Percentiles rank a stretch among this genome's conserved stretches.
Conservation (phyloP, 1,140 invertebrate genomes). For the Eriosoma lanigerum region DNA sequence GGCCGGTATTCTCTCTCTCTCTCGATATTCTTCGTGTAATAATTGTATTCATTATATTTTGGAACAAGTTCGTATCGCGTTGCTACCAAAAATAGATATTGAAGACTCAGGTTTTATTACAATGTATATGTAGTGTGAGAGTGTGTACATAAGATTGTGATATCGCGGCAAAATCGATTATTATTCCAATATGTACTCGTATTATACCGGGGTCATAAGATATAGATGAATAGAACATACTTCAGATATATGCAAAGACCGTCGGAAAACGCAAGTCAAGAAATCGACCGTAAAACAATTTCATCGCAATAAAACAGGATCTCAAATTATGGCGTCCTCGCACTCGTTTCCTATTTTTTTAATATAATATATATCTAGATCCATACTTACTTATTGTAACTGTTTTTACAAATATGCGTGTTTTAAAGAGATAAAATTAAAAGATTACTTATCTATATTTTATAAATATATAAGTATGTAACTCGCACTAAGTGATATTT, state of each 20-base stretch:
- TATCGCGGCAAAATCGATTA: slow-evolving; percentile 12
- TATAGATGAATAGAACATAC: too few relatives aligned
- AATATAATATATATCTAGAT: too few relatives aligned
- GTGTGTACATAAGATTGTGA: neutral
- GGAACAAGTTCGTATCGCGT: neutral
- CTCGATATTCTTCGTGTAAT: neutral
- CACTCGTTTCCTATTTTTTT: neutral
- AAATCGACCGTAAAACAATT: neutral
- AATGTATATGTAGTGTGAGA: neutral
- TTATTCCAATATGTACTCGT: neutral
- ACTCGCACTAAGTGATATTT: too few relatives aligned
- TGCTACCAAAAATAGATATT: slow-evolving; percentile 14
- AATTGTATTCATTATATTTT: slow-evolving; percentile 44
- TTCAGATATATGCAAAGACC: neutral
- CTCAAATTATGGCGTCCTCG: neutral
- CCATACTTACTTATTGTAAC: too few relatives aligned
- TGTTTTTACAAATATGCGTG: too few relatives aligned
- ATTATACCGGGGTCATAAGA: too few relatives aligned
- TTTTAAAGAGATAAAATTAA: too few relatives aligned
- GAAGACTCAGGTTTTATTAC: slow-evolving; percentile 18
- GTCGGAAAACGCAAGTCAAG: neutral
- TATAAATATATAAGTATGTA: neutral
- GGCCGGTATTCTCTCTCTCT: slow-evolving; percentile 1
- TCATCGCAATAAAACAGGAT: slow-evolving; percentile 18
- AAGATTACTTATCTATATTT: too few relatives aligned